Conservation (phyloP, 2,113 vertebrate species). For the human (Homo sapiens) region DNA sequence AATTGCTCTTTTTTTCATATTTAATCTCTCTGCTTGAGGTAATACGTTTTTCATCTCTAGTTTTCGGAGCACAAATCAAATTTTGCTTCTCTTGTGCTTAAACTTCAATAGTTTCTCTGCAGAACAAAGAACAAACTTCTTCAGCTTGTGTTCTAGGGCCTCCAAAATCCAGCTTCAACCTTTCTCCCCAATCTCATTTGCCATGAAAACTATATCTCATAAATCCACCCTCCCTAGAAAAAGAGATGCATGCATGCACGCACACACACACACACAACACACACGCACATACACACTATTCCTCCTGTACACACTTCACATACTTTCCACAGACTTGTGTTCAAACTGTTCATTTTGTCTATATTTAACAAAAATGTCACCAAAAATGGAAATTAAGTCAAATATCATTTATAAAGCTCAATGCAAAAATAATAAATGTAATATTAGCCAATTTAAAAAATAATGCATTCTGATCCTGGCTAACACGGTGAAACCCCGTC, state of each 20-base stretch:
- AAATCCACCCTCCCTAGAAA: not conserved
- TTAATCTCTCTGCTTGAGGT: slow-evolving; percentile 26
- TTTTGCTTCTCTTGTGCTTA: slow-evolving; percentile 56
- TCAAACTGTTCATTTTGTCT: not conserved
- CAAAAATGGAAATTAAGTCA: slow-evolving; percentile 9
- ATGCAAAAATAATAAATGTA: not conserved
- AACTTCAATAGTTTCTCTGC: slow-evolving; percentile 46
- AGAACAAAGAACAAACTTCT: slow-evolving; percentile 41
- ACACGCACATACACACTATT: not conserved
- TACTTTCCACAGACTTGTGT: not conserved
- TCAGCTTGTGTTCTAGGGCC: slow-evolving; percentile 8
- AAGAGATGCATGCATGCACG: not conserved
- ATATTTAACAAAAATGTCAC: not conserved
- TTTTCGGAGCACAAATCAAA: slow-evolving; percentile 65
- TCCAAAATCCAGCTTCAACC: not conserved
- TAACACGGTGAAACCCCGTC: no score
- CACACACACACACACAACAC: not conserved
- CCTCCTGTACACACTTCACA: not conserved
- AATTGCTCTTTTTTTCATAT: slow-evolving; percentile 46
- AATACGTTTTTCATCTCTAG: slow-evolving; percentile 52
- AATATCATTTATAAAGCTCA: slow-evolving; percentile 26
- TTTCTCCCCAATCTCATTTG: not conserved
- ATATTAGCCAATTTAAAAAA: not conserved
- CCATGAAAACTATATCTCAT: not conserved
- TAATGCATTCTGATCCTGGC: not conserved